These are phyloP conservation scores for Sphaeridia pumilis DNA, from an alignment of 2,888 invertebrate species.

Conservation along the genomic window DNA sequence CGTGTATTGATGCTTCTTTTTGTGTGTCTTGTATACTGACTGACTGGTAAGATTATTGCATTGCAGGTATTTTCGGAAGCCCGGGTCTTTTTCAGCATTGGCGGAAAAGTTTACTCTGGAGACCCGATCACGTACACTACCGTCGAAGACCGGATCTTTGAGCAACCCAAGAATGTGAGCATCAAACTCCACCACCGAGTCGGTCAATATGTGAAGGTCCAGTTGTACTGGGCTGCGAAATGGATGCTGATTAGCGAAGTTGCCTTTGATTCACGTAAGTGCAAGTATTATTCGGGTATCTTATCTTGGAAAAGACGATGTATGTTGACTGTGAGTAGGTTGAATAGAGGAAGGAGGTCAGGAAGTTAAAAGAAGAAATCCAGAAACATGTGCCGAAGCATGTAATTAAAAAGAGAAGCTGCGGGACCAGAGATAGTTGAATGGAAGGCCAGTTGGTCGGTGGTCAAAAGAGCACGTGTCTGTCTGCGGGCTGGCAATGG, in stretches of 20 bases:
- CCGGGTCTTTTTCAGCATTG: slow-evolving; percentile 65
- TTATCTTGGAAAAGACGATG: too few species aligned
- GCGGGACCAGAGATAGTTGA: too few species aligned
- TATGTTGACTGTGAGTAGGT: too few species aligned
- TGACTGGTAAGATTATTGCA: too few species aligned
- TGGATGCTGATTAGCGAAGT: slow-evolving; percentile 88
- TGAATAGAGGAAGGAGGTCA: too few species aligned
- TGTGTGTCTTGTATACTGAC: slow-evolving; percentile 20
- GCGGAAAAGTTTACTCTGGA: slow-evolving; percentile 63
- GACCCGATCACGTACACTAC: slow-evolving; percentile 58
- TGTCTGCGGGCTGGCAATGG: too few species aligned
- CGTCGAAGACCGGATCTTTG: slow-evolving; percentile 64
- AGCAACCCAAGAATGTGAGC: slow-evolving; percentile 65
- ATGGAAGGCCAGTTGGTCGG: too few species aligned
- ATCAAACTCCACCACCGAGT: slow-evolving; percentile 70
- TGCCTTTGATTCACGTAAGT: slow-evolving; percentile 66
- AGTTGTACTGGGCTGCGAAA: slow-evolving; percentile 62
- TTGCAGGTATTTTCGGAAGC: slow-evolving; percentile 68
- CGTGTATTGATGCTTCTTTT: slow-evolving; percentile 38
- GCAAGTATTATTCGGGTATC: too few species aligned
- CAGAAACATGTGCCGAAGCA: too few species aligned
- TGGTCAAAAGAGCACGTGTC: too few species aligned
- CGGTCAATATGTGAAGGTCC: slow-evolving; percentile 65
- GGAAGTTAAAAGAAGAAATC: too few species aligned
- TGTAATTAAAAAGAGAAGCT: too few species aligned